Conservation (phyloP, 2,113 vertebrate species). For the Gallinago paraguaiae region DNA sequence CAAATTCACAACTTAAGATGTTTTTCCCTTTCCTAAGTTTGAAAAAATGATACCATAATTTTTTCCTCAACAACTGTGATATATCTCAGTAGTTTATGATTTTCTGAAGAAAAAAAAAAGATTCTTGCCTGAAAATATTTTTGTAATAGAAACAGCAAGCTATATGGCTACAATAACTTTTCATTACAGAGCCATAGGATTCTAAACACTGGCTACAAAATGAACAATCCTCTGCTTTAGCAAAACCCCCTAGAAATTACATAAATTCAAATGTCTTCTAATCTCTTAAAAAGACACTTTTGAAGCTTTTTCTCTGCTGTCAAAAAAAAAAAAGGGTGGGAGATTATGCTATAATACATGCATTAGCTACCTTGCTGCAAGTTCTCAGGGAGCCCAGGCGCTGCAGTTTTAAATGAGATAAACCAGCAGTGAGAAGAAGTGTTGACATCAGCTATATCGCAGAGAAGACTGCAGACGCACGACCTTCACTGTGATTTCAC, state of each 20-base stretch:
- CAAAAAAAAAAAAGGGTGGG: not conserved
- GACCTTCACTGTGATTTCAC: not conserved
- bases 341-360: not conserved
- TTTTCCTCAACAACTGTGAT: not conserved
- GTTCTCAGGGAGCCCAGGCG: not conserved
- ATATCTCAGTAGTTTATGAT: not conserved
- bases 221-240: not conserved
- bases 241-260: not conserved
- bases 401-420: constrained; percentile 7
- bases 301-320: not conserved
- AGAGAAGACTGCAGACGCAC: not conserved
- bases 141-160: not conserved
- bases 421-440: not conserved
- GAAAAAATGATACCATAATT: not conserved
- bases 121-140: not conserved
- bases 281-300: not conserved
- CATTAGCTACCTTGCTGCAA: not conserved
- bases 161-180: not conserved
- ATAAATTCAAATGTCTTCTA: not conserved
- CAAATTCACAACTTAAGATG: not conserved
- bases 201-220: not conserved
- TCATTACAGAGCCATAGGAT: not conserved
- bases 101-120: not conserved
- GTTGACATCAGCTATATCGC: not conserved
- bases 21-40: not conserved